phyloP scores from a whole-genome alignment of 2,888 invertebrate genomes.

The Diaprepes abbreviatus region DNA sequence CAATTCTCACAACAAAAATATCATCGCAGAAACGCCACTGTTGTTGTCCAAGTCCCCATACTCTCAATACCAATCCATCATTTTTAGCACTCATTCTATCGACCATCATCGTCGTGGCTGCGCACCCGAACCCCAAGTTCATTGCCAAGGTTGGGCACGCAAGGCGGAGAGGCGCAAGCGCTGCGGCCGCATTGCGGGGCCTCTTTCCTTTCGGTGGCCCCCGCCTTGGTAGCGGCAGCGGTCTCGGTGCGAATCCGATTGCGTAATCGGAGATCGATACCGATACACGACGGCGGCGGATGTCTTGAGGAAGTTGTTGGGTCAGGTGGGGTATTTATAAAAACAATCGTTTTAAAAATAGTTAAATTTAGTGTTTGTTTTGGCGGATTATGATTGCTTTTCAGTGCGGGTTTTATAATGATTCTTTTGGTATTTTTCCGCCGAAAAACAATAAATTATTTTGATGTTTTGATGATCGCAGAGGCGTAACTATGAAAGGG shows the following conservation, averaged over 20 bases:
- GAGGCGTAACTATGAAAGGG: too few species aligned
- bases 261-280: constrained; percentile 4
- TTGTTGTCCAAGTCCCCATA: constrained; percentile 8
- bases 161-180: constrained; percentile 18
- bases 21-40: background rate
- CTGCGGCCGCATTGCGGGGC: constrained; percentile 19
- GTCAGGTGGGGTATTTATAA: too few species aligned
- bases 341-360: too few species aligned
- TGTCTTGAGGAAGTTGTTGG: too few species aligned
- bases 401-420: too few species aligned
- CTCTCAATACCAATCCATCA: background rate
- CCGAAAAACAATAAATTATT: too few species aligned
- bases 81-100: constrained; percentile 1
- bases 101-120: constrained; percentile 4
- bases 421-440: too few species aligned
- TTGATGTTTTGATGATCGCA: too few species aligned
- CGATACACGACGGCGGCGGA: background rate
- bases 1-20: background rate
- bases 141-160: constrained; percentile 44
- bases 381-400: too few species aligned
- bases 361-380: too few species aligned
- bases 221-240: background rate
- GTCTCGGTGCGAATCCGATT: background rate
- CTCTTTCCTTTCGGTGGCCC: constrained; percentile 11
- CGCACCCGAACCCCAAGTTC: constrained; percentile 38